Evolutionary conservation across 2,888 invertebrate species (phyloP).

Genomic region (Drosophila pseudotalamancana): DNA sequence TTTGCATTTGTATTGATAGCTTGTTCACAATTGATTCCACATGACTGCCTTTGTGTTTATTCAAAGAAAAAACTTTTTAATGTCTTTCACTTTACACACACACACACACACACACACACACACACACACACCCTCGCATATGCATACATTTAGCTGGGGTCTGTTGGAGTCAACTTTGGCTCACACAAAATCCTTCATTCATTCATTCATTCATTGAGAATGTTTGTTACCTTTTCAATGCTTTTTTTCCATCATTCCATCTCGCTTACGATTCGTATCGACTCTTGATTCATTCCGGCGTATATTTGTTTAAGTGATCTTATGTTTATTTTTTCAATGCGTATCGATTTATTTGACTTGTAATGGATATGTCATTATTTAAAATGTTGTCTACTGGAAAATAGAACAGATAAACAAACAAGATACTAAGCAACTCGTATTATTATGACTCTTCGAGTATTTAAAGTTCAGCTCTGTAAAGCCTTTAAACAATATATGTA

Average conservation of each 20-base stretch:
- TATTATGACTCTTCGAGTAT: no score
- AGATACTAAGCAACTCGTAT: no score
- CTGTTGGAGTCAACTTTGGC: slow-evolving; percentile 13
- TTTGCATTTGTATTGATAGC: slow-evolving; percentile 69
- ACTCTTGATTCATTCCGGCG: slow-evolving; percentile 14
- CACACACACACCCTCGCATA: slow-evolving; percentile 30
- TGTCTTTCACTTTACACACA: slow-evolving; percentile 49
- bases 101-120: slow-evolving; percentile 50
- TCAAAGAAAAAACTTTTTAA: slow-evolving; percentile 71
- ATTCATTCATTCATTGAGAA: slow-evolving; percentile 31
- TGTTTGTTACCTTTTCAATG: slow-evolving; percentile 42
- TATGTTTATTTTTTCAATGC: slow-evolving; percentile 66
- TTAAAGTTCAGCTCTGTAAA: no score
- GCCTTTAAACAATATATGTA: no score
- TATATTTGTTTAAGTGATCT: slow-evolving; percentile 69
- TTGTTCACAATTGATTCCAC: slow-evolving; percentile 79
- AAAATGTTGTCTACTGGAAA: slow-evolving; percentile 11
- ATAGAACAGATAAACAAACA: background rate
- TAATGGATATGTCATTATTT: slow-evolving; percentile 39
- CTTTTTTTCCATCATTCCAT: slow-evolving; percentile 3
- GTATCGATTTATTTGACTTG: slow-evolving; percentile 53
- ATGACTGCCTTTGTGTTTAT: slow-evolving; percentile 76
- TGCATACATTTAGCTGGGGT: slow-evolving; percentile 4
- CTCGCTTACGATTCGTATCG: slow-evolving; percentile 22
- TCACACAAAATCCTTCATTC: slow-evolving; percentile 10